Base-by-base conservation (phyloP, 2,113 vertebrate genomes). In the Aplodontia rufa region DNA sequence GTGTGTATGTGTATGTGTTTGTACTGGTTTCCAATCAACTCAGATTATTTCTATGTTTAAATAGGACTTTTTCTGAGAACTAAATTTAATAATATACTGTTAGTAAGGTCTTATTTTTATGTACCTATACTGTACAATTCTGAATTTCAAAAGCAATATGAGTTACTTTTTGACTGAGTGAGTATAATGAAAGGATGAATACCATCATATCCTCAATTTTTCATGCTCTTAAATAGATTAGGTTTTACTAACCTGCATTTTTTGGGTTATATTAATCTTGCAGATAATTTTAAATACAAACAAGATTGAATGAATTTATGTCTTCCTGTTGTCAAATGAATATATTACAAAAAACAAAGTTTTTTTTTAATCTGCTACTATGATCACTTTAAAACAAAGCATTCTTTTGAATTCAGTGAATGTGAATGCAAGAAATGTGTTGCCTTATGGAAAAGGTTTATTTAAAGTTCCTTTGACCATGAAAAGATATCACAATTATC, bases 401-500 rank as follows among this genome's bases (percentile, higher is more conserved):
- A 87, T 88, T 90, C 22, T 28, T 94, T 87, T 86, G 2, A 76
- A 19, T 16, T 88, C 42, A 93, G 49, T 42, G 49, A 92, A 74
- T 68, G 79, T 71, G 42, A 87, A 13, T 81, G 1, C n/a, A 93
- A 91, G 37, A 75, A 91, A 88, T 92, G 49, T 35, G 11, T 90
- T 19, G n/a, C 60, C 78, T 95, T 88, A 66, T 68, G 30, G 55
- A 30, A 88, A 96, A 60, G n/a, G 16, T 35, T 95, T 97, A 96
- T 86, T 97, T 95, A 96, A 96, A 89, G 45, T 91, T 96, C 37
- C 28, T 71, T 76, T 95, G 53, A 92, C n/a, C 92, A 87, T 86
- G 80, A 93, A 96, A 97, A 97, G 85, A 96, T 84, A 75, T 76
- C 40, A 45, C 55, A 69, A 94, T 96, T 60, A 76, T 49, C 24